These are phyloP conservation scores for Poecilus cupreus DNA, from an alignment of 2,888 invertebrate species.

Conservation along the genomic window DNA sequence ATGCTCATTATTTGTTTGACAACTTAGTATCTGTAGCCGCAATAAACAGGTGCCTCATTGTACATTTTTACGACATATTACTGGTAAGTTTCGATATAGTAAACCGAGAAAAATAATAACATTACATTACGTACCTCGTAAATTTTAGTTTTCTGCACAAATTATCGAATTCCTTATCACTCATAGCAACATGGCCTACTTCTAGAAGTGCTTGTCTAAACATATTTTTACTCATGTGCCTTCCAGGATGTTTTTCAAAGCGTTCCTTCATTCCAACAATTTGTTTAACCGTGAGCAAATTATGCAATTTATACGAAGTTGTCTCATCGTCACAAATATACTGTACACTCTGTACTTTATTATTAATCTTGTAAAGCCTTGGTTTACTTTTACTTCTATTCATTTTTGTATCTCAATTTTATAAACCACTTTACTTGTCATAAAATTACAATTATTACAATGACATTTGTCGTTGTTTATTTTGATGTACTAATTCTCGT, in stretches of 20 bases:
- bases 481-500: too few species aligned
- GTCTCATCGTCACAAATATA: neutral
- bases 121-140: constrained; percentile 64
- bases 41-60: too few species aligned
- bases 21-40: too few species aligned
- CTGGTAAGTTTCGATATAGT: too few species aligned
- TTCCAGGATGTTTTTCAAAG: constrained; percentile 7
- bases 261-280: constrained; percentile 44
- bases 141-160: constrained; percentile 78
- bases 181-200: constrained; percentile 74
- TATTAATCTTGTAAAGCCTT: too few species aligned
- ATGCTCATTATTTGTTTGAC: too few species aligned
- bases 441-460: neutral
- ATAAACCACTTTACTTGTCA: neutral
- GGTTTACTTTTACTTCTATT: too few species aligned
- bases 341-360: neutral
- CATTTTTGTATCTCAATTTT: neutral
- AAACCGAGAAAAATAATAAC: too few species aligned
- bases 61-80: too few species aligned
- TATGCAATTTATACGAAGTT: neutral
- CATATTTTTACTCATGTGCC: constrained; percentile 64
- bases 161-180: constrained; percentile 77
- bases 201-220: constrained; percentile 72
- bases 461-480: neutral
- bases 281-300: constrained; percentile 23